Evolutionary conservation across 2,113 vertebrate genomes (phyloP).

Genomic region (Microcebus ravelobensis): DNA sequence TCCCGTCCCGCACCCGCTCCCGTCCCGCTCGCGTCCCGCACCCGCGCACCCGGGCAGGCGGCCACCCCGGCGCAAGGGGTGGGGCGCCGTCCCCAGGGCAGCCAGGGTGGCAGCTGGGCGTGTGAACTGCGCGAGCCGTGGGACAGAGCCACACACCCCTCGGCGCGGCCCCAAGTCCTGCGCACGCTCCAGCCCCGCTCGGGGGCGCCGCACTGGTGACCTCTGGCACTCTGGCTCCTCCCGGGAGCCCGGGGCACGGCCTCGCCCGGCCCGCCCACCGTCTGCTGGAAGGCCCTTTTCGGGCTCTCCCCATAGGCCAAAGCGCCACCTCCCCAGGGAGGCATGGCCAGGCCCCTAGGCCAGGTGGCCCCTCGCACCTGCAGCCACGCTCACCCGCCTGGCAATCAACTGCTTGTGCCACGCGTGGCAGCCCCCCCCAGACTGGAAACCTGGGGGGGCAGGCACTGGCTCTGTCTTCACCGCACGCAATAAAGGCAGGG

Average conservation of each 20-base stretch:
- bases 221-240: background rate
- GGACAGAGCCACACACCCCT: background rate
- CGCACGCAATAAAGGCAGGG: background rate
- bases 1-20: no score
- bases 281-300: background rate
- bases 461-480: background rate
- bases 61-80: background rate
- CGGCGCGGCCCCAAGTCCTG: background rate
- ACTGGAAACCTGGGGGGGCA: background rate
- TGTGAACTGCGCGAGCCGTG: background rate
- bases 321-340: background rate
- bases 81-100: background rate
- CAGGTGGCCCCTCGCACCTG: background rate
- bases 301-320: background rate
- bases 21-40: no score
- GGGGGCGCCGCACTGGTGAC: background rate
- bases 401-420: background rate
- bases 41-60: no score
- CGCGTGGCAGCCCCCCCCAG: background rate
- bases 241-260: rapidly evolving
- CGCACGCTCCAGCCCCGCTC: background rate
- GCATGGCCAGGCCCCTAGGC: background rate
- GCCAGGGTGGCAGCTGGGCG: background rate
- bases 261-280: background rate
- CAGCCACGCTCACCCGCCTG: no score